A percentile compares a stretch with the other conserved stretches of the same genome.
These are phyloP conservation scores for Marronus borbonicus DNA, from an alignment of 2,888 invertebrate species.

Conservation along the genomic window DNA sequence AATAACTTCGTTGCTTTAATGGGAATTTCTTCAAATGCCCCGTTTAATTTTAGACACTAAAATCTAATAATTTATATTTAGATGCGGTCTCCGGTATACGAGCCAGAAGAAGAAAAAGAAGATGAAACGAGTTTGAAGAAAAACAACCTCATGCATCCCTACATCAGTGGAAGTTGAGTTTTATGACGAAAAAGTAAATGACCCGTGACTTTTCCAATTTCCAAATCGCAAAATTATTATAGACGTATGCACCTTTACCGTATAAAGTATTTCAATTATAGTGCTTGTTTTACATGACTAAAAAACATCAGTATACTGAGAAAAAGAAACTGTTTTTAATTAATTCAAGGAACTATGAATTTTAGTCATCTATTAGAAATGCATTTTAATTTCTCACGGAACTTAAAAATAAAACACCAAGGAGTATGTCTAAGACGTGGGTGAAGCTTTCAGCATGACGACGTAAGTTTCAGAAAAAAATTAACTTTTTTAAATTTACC, in stretches of 20 bases:
- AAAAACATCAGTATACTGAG: no score
- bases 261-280: conserved; percentile 36
- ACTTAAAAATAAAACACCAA: no score
- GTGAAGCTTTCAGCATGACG: no score
- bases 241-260: conserved; percentile 28
- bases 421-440: no score
- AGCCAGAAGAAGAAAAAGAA: conserved; percentile 28
- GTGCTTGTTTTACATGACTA: conserved; percentile 1
- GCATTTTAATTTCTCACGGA: no score
- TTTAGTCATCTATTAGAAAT: no score
- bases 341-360: no score
- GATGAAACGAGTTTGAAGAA: conserved; percentile 22
- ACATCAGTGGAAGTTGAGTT: conserved; percentile 37
- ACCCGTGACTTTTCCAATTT: conserved; percentile 39
- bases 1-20: conserved; percentile 44
- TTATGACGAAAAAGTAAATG: conserved; percentile 43
- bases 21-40: conserved; percentile 48
- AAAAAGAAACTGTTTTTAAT: no score
- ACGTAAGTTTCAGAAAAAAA: no score
- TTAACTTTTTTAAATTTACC: no score
- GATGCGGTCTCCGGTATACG: conserved; percentile 36
- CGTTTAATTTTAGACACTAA: conserved; percentile 44
- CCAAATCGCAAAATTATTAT: conserved; percentile 38
- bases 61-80: conserved; percentile 46
- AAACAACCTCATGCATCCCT: conserved; percentile 36